Base-by-base conservation (phyloP, 2,797 vertebrate genomes). In the Nyctalus aviator region DNA sequence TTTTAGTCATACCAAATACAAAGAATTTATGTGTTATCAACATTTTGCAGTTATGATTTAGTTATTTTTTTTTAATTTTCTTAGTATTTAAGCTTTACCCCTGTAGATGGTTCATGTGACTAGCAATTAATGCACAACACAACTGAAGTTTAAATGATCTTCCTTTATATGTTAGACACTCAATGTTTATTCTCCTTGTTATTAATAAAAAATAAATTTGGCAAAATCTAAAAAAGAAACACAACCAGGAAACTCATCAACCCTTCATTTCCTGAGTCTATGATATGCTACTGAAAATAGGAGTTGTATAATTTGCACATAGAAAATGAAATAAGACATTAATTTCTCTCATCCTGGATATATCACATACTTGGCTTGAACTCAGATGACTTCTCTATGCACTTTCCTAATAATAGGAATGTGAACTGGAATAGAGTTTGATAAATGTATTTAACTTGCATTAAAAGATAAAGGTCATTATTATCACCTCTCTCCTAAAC, bases 201-300 rank as follows among this genome's bases (percentile, higher is more conserved):
- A 85, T 78, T 79, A 92, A 91, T 73, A 15, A 93, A 71, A 53
- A 84, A 78, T 46, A 84, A 73, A 89, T 44, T 91, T 79, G 30
- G 66, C 4, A 93, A 85, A 96, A 48, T 50, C 8, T 32, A 59
- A 82, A 89, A 89, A 59, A 30, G 62, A 86, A 94, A 3, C 50
- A 53, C 71, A 81, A 50, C 23, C 41, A 72, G 18, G 53, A 73
- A 94, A 66, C 0, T 90, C 32, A 73, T 46, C 81, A 75, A 30
- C 3, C 2, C 17, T 48, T 88, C 37, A 89, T 72, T 88, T 91
- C 55, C 69, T 46, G 57, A 86, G 82, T 94, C 68, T 69, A 21
- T 46, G 48, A 88, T 66, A 59, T 44, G 57, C 37, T 79, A 37
- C 76, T 87, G 41, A 91, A 93, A 96, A 91, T 62, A 94, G 2